Base-by-base conservation (phyloP, 2,113 vertebrate genomes). In the Percopsis transmontana region DNA sequence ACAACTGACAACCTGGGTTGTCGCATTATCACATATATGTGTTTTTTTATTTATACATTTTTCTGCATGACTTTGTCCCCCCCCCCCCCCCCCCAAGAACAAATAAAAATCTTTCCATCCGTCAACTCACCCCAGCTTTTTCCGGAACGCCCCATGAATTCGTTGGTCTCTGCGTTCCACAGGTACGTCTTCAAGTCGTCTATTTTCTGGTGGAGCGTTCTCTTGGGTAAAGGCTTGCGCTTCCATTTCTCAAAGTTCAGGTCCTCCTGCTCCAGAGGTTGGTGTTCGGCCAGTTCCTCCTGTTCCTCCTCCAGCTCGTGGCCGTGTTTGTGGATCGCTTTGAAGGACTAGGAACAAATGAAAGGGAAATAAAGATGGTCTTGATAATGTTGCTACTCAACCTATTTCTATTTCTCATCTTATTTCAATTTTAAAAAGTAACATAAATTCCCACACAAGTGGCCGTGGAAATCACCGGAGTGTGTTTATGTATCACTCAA, bases 41-140 rank as follows among this genome's bases (percentile, higher is more conserved):
- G 14, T 15, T n/a, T 33, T 24, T 61, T 60, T 23, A 0, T 59
- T 24, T 6, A 39, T 19, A 45, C 33, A 56, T 16, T 24, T 61
- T 5, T 50, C 78, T 63, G 58, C 62, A 21, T 48, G 53, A 61
- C 2, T 11, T 21, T 23, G 21, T 59, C 2, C 5, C 62, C n/a
- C 55, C 64, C 0, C 27, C 68, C 51, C 40, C 40, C 2, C 42
- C 18, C 48, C 54, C 21, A 41, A 66, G 33, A 68, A 52, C 53
- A 42, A 12, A 82, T 21, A 81, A 12, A 33, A 6, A 33, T 64
- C 27, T 70, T 20, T 60, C 1, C 20, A 5, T n/a, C 9, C 45
- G 0, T 70, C 70, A 82, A 95, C 97, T 94, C 94, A 99, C 96
- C 94, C 96, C 95, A 97, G 89, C 95, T 99, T 90, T 95, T 95